A percentile compares a stretch with the other conserved stretches of the same genome.
phyloP scores from a whole-genome alignment of 2,113 vertebrate genomes.

The Daboia siamensis region DNA sequence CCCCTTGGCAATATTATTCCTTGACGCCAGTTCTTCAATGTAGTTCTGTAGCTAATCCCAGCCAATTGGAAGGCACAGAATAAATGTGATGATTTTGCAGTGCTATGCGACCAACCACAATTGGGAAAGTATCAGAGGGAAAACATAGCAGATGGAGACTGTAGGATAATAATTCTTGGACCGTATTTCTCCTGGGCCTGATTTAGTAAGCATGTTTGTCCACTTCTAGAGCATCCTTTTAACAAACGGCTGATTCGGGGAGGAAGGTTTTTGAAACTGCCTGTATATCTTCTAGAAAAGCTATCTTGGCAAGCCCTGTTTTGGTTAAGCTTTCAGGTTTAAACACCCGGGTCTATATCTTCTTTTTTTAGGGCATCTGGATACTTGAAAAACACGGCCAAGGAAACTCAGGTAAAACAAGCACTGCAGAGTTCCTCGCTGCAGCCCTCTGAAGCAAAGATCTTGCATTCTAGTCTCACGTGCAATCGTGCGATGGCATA shows the following conservation, averaged over 20 bases:
- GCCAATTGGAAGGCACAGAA: neutral
- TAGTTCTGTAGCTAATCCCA: neutral
- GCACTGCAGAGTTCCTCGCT: neutral
- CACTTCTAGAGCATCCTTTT: neutral
- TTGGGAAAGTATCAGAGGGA: neutral
- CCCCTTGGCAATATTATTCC: neutral
- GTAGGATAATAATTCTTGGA: neutral
- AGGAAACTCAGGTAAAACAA: neutral
- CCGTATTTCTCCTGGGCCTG: neutral
- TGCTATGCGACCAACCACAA: neutral
- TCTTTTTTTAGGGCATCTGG: accelerated
- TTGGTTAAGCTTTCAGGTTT: neutral
- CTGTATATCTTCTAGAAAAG: neutral
- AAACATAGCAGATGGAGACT: neutral
- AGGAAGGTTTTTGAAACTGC: neutral
- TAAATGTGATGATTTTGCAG: neutral
- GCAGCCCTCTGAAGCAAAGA: neutral
- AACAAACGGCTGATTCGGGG: neutral
- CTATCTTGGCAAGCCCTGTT: neutral
- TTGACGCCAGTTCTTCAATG: neutral
- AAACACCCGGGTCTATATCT: neutral
- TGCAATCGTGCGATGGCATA: accelerated
- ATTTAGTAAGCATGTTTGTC: neutral
- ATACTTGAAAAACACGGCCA: neutral
- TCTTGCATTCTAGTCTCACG: accelerated